Evolutionary conservation across 2,888 invertebrate genomes (phyloP).

Genomic region (Papilio gigon): DNA sequence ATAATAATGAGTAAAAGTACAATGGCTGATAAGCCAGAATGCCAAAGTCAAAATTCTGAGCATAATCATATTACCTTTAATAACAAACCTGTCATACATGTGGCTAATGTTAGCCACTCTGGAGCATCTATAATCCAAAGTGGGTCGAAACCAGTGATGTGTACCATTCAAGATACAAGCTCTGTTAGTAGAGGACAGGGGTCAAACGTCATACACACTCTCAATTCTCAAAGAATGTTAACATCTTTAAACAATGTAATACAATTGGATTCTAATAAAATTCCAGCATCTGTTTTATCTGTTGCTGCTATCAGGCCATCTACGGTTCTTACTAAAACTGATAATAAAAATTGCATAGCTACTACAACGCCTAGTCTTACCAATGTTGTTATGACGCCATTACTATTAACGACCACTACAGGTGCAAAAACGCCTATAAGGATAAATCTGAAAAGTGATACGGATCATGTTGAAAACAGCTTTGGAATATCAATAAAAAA

Average conservation of each 20-base stretch:
- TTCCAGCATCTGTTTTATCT: conserved; percentile 67
- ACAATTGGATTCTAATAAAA: conserved; percentile 68
- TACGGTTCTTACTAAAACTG: conserved; percentile 66
- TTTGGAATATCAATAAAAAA: conserved; percentile 42
- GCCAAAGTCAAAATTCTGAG: conserved; percentile 62
- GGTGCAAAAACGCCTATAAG: conserved; percentile 55
- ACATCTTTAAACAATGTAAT: conserved; percentile 66
- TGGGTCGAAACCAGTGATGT: conserved; percentile 63
- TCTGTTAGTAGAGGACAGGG: conserved; percentile 61
- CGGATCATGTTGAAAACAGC: conserved; percentile 50
- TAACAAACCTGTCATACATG: conserved; percentile 68
- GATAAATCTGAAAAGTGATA: conserved; percentile 60
- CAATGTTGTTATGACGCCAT: conserved; percentile 69
- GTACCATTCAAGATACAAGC: conserved; percentile 63
- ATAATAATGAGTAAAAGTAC: conserved; percentile 65
- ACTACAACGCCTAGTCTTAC: conserved; percentile 61
- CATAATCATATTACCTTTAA: conserved; percentile 62
- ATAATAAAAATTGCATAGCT: conserved; percentile 59
- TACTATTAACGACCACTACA: conserved; percentile 64
- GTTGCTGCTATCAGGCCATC: conserved; percentile 68
- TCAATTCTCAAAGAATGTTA: conserved; percentile 67
- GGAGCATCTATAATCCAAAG: conserved; percentile 66
- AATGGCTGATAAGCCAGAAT: conserved; percentile 69
- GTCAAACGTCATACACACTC: conserved; percentile 71
- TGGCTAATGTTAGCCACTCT: conserved; percentile 63